Evolutionary conservation across 2,888 invertebrate genomes (phyloP).

Genomic region (Scaptomyza cyrtandrae): DNA sequence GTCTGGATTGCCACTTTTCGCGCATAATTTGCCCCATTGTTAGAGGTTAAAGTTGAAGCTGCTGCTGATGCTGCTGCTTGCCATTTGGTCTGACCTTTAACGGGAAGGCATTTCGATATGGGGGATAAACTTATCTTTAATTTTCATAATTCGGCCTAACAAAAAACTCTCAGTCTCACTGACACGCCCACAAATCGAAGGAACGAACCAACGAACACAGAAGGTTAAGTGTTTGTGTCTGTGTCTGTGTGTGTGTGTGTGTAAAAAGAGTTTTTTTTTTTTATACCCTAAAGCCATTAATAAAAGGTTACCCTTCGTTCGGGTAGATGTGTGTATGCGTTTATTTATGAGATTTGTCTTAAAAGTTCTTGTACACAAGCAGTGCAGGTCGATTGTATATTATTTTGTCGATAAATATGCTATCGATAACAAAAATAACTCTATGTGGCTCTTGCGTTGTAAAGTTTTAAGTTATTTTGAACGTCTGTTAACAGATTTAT

Average conservation of each 20-base stretch:
- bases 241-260: not conserved
- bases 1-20: constrained; percentile 65
- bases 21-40: constrained; percentile 80
- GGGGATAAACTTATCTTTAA: constrained; percentile 44
- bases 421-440: no score
- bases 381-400: no score
- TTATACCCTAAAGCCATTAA: not conserved
- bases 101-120: not conserved
- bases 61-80: constrained; percentile 5
- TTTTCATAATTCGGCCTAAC: constrained; percentile 64
- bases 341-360: no score
- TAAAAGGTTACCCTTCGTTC: not conserved
- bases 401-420: no score
- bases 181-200: constrained; percentile 56
- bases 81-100: constrained; percentile 39
- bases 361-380: not conserved
- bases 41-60: constrained; percentile 29
- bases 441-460: no score
- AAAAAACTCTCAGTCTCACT: not conserved
- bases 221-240: not conserved
- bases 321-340: no score
- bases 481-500: no score
- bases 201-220: not conserved
- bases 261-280: not conserved
- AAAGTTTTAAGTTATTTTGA: no score